Base-by-base conservation (phyloP, 2,797 vertebrate genomes). In the Pterois miles region DNA sequence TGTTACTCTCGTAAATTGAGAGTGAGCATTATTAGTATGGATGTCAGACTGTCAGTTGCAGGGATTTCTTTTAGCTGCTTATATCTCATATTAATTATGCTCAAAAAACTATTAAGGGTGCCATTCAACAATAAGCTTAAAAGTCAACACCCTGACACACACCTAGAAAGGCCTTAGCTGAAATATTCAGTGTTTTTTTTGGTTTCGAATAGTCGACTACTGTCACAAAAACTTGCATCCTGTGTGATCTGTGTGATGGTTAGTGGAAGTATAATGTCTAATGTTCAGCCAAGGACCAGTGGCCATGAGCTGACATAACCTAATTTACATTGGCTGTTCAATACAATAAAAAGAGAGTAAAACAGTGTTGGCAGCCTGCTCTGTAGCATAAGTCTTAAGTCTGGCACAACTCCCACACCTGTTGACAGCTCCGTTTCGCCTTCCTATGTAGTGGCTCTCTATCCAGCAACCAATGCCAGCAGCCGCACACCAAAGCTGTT, bases 371-470 rank as follows among this genome's bases (percentile, higher is more conserved):
- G 52, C 22, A 78, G 12, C 5, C 4, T 68, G 12, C 33, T 59
- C 34, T 69, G 12, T 74, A 48, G 16, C 46, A 22, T 46, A 48
- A 73, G 36, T 40, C n/a, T 52, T n/a, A 12, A 50, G 13, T 20
- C 33, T 27, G n/a, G 16, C 60, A 56, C n/a, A 66, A 22, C 48
- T 64, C 33, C 50, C 27, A 40, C 65, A 65, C 34, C 20, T 53
- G 64, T 31, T 78, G 72, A 56, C 54, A 50, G 23, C 31, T 72
- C 29, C 72, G 52, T 58, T 66, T 77, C 31, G 10, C 53, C 7
- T 82, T 57, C 20, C 13, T 27, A 50, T 46, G 27, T 2, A 53
- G 14, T 29, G 6, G 10, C 29, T 63, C 50, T 60, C 16, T 64
- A 29, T 1, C 16, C 6, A 64, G 23, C 33, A 72, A 31, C 65